Evolutionary conservation across 1,140 invertebrate species (phyloP), one percentile per base, ranked within the genome.

Genomic region (Batillaria attramentaria): DNA sequence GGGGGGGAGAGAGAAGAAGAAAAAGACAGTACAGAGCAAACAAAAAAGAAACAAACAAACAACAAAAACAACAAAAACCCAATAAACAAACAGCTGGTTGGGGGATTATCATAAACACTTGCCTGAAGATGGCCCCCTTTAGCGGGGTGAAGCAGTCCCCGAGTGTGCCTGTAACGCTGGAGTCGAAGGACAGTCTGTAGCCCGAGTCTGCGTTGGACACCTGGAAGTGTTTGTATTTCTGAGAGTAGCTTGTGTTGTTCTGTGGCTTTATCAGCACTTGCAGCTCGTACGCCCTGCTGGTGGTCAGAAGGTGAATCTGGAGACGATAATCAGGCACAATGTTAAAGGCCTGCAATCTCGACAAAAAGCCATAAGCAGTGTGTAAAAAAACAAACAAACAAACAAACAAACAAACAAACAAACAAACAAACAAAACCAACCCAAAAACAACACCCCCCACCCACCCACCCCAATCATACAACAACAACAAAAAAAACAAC

Each of bases 81-180:
- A n/a, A n/a, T n/a, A n/a, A n/a, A n/a, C n/a, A n/a, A n/a, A n/a
- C n/a, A n/a, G n/a, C n/a, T n/a, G n/a, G n/a, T n/a, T n/a, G n/a
- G n/a, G n/a, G n/a, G n/a, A n/a, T n/a, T n/a, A n/a, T n/a, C n/a
- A n/a, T n/a, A n/a, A n/a, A n/a, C n/a, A n/a, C n/a, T n/a, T n/a
- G n/a, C n/a, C n/a, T n/a, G n/a, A 80, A 80, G 33, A 33, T 20
- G 50, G 73, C 39, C 50, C 66, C 69, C 16, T 41, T 50, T 33
- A 77, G 79, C 18, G 66, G 31, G 6, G 54, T 20, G 6, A 76
- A 65, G 66, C 73, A 77, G 60, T 77, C 74, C 2, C 73, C 74
- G 10, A 80, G 69, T 5, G 31, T 37, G 6, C 20, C n/a, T 24
- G 20, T 20, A 37, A 33, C 10, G 42, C 28, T 62, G 20, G 10